Evolutionary conservation across 2,797 vertebrate genomes (phyloP).

Genomic region (Eremophila alpestris): DNA sequence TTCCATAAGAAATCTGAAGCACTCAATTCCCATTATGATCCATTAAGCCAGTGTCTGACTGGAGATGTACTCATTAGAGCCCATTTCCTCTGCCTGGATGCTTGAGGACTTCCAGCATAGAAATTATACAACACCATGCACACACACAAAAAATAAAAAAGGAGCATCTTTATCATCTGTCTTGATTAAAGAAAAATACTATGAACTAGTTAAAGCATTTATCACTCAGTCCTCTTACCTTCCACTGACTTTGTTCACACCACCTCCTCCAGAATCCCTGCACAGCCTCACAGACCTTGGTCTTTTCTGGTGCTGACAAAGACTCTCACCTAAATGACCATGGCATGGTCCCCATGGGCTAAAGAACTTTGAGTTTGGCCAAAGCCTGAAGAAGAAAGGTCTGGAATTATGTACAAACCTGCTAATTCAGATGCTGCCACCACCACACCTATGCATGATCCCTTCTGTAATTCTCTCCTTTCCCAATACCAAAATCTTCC

Average conservation of each 20-base stretch:
- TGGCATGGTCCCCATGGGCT: neutral
- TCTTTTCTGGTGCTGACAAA: neutral
- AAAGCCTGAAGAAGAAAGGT: neutral
- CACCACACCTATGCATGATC: neutral
- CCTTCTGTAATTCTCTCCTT: neutral
- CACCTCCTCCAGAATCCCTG: neutral
- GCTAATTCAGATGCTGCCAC: neutral
- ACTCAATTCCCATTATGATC: neutral
- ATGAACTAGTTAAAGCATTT: neutral
- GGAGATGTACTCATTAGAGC: fast-evolving
- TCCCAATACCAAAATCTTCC: neutral
- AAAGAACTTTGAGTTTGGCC: neutral
- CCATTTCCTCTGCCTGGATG: neutral
- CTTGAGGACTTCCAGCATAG: neutral
- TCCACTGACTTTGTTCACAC: neutral
- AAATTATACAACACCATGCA: neutral
- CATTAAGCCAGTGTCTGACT: neutral
- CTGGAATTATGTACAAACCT: neutral
- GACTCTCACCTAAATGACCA: neutral
- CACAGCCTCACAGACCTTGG: neutral
- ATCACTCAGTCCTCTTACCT: neutral
- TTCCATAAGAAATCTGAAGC: neutral
- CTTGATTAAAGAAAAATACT: neutral
- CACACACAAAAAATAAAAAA: neutral
- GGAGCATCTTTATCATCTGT: neutral